Evolutionary conservation across 1,140 invertebrate genomes (phyloP), one percentile per base, ranked within the genome.

Genomic region (Eulimnadia texana): DNA sequence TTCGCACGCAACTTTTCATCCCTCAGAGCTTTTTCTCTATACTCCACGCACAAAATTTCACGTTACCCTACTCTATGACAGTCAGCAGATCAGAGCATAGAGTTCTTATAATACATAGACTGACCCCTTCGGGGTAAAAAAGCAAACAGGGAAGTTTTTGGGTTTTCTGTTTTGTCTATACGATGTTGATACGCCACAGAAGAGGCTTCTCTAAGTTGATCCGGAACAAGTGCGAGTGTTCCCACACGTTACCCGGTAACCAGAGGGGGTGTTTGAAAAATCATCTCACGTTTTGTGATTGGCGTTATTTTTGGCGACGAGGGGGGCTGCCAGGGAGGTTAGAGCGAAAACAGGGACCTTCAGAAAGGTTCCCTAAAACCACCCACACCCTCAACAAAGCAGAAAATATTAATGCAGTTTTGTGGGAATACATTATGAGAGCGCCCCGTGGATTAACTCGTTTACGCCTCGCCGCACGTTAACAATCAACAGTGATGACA

Each of bases 401-500:
- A 42, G 33, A 42, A 42, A 42, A 42, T 42, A 42, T 42, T 42
- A 42, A 42, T 42, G 33, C 33, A 42, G 33, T 42, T 42, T 42
- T 42, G 33, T 16, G 33, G 33, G 33, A 42, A 42, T 42, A 42
- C 16, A 42, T 42, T 42, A 42, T 42, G 56, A 65, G 52, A 61
- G 53, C 64, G 61, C 58, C 50, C 64, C 64, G 64, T 61, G 63
- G 65, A 66, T 64, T 64, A 56, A 51, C 56, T 62, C 59, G 63
- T 62, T 66, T 64, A 66, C 56, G 65, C 64, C 50, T 64, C 59
- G 28, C 2, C 50, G 63, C 59, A 61, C 64, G 47, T 60, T 27
- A 33, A 57, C 55, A 57, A 57, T 57, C 55, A 57, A 33, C 55
- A 57, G 27, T 57, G 55, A 57, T 57, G 55, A 57, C 55, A 33